Base-by-base conservation (phyloP, 2,113 vertebrate genomes). In the Limanda limanda region DNA sequence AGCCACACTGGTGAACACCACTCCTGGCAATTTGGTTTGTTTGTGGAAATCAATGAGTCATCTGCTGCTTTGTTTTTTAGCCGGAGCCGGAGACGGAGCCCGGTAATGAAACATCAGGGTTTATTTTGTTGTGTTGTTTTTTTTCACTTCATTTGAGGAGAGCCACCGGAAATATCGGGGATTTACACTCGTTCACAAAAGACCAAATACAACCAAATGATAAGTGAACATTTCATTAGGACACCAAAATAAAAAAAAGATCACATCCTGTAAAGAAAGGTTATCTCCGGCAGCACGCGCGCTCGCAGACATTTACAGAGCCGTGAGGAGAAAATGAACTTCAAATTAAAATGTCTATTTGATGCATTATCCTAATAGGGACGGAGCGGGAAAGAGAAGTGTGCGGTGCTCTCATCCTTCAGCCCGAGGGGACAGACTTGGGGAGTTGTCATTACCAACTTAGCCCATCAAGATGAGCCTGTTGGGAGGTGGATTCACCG, bases 281-380 rank as follows among this genome's bases (percentile, higher is more conserved):
- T 92, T 92, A 90, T 87, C 71, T 74, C 65, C 72, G 79, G 68
- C 70, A 76, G 71, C 85, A 79, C 51, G 70, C 62, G 14, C 10
- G 80, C 84, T 87, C 18, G 64, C 77, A 90, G 91, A 89, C 90
- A 91, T 88, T 89, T 86, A 90, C 83, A 89, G 81, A 90, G 89
- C 92, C 92, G 91, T 82, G 85, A 94, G 92, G 89, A 90, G 88
- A 87, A 89, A 87, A 89, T 92, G 90, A 93, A 92, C 91, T 94
- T 92, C 89, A 93, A 91, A 93, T 94, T 92, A 93, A 92, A 93
- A 92, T 91, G 90, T 92, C 92, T 83, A 79, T 90, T 92, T 93
- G 90, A 92, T 91, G 91, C 90, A 92, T 93, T 92, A 91, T 89
- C 85, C 86, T 90, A 92, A 93, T 90, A 84, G 82, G 80, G 89